A percentile compares a stretch with the other conserved stretches of the same genome.
Conservation (phyloP, 2,888 invertebrate genomes). For the Drosophila flavopinicola region DNA sequence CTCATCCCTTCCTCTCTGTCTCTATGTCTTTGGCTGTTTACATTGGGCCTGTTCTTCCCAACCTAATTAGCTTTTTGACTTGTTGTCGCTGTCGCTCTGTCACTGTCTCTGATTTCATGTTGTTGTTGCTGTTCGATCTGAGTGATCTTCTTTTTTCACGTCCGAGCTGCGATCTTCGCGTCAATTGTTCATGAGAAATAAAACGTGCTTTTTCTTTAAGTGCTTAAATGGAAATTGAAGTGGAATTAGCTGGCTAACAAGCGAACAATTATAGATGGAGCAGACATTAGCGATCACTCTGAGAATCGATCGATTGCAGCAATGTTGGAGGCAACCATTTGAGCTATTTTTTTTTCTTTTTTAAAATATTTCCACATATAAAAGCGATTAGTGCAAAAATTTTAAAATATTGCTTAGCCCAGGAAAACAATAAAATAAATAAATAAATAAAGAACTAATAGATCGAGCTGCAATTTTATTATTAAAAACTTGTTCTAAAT, state of each 20-base stretch:
- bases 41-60: slow-evolving; percentile 40
- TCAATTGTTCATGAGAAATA: slow-evolving; percentile 74
- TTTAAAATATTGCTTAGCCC: too few species aligned
- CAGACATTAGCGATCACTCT: slow-evolving; percentile 21
- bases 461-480: too few species aligned
- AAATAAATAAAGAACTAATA: too few species aligned
- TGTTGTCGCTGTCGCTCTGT: slow-evolving; percentile 52
- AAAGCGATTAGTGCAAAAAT: too few species aligned
- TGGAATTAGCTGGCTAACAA: slow-evolving; percentile 73
- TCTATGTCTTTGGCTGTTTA: slow-evolving; percentile 19
- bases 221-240: slow-evolving; percentile 75
- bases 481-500: too few species aligned
- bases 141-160: slow-evolving; percentile 42
- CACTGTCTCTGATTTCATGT: slow-evolving; percentile 32
- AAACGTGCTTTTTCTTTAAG: slow-evolving; percentile 64
- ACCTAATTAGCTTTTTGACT: slow-evolving; percentile 74
- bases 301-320: slow-evolving; percentile 9
- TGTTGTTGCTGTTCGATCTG: slow-evolving; percentile 27
- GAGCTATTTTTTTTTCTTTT: neutral
- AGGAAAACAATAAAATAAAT: too few species aligned
- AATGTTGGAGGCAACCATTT: neutral
- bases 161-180: slow-evolving; percentile 37
- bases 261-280: slow-evolving; percentile 54
- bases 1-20: neutral
- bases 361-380: neutral